Base-by-base conservation (phyloP, 2,797 vertebrate genomes). In the Platyrinchus mystaceus region DNA sequence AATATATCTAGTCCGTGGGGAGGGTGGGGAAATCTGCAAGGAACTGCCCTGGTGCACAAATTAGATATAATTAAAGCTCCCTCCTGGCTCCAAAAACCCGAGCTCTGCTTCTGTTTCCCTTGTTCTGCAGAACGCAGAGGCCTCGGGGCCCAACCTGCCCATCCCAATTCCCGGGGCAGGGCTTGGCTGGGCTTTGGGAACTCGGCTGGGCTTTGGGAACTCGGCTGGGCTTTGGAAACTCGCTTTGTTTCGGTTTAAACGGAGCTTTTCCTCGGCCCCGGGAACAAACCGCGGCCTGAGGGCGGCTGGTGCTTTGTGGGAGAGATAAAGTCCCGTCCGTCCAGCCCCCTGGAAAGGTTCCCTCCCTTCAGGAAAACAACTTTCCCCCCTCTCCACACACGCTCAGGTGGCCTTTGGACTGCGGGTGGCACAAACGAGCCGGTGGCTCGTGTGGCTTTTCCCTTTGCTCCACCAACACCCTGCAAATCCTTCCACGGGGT, bases 401-500 rank as follows among this genome's bases (percentile, higher is more conserved):
- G 4, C 64, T 50, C 23, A 0, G 21, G 32, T 47, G 92, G 18
- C 87, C 73, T 87, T 81, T 87, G 83, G 34, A 56, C 69, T 0
- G 6, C 0, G 0, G 58, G 55, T 53, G 36, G 56, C 24, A 4
- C 44, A 0, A 8, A 20, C 2, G 8, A 1, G 52, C 15, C 2
- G 0, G 0, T 10, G 26, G 1, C 3, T 3, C 3, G 19, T 1
- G 2, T 23, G 43, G 24, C 24, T 62, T 39, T 69, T 55, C 44
- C 43, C 78, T 86, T 37, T 18, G 52, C 43, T 53, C 63, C 30
- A 5, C 49, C 2, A 0, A 2, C 4, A 4, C 3, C 70, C 59
- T 0, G 0, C 0, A 0, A 8, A 8, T 36, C 49, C 67, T 56
- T 8, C 67, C 1, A 0, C 1, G 46, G 59, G n/a, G 0, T 15